Conservation (phyloP, 2,797 vertebrate genomes). For the Xerus rutilus region DNA sequence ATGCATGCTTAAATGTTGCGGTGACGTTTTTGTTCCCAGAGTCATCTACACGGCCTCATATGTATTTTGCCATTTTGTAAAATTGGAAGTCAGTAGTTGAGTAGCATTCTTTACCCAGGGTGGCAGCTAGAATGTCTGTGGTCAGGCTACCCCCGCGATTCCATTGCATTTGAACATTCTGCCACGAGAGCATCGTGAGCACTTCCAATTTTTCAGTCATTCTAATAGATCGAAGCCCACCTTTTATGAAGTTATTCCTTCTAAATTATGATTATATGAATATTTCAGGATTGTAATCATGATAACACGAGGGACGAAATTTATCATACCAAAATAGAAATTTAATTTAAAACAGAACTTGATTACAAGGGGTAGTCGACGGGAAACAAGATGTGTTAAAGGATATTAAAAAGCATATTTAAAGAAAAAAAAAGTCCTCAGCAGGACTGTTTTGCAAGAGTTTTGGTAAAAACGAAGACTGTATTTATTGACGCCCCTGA, state of each 20-base stretch:
- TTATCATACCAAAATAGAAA: slow-evolving; percentile 73
- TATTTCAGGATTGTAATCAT: slow-evolving; percentile 78
- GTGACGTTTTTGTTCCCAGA: slow-evolving; percentile 49
- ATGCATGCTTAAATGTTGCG: background rate
- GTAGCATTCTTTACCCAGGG: slow-evolving; percentile 33
- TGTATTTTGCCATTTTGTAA: slow-evolving; percentile 64
- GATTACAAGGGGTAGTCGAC: slow-evolving; percentile 50
- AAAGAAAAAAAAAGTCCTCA: background rate
- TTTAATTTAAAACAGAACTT: slow-evolving; percentile 78
- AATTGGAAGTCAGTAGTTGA: slow-evolving; percentile 34
- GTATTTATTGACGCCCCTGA: slow-evolving; percentile 6
- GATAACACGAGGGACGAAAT: slow-evolving; percentile 72
- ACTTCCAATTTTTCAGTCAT: slow-evolving; percentile 48
- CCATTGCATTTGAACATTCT: slow-evolving; percentile 59
- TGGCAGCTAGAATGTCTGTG: slow-evolving; percentile 49
- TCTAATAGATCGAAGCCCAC: slow-evolving; percentile 34
- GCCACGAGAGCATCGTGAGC: slow-evolving; percentile 11
- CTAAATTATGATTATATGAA: slow-evolving; percentile 73
- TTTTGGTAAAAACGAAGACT: background rate
- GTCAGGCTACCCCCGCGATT: background rate
- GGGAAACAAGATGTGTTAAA: slow-evolving; percentile 39
- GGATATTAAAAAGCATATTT: background rate
- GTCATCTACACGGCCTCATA: background rate
- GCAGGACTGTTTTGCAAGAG: background rate
- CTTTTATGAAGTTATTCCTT: slow-evolving; percentile 69